Base-by-base conservation (phyloP, 2,113 vertebrate genomes). In the Castor canadensis region DNA sequence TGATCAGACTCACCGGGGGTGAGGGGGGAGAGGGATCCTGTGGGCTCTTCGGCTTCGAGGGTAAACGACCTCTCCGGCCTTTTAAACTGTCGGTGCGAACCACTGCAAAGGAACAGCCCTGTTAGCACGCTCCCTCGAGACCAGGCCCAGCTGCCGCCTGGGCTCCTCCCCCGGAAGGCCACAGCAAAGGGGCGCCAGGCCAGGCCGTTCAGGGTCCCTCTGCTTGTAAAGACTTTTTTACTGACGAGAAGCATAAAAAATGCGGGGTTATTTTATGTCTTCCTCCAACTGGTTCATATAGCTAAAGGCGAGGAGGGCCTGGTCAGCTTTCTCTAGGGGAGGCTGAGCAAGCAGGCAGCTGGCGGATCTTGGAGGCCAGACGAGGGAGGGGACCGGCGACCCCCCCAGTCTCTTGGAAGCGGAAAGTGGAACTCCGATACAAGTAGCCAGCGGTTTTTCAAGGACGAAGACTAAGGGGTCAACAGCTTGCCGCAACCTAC, bases 21-120 rank as follows among this genome's bases (percentile, higher is more conserved):
- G 99, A 99, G 80, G 99, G 99, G 94, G 99, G 99, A 90, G 99
- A 99, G 95, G 99, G 99, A 96, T 99, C 99, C 98, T 99, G 99
- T 95, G 99, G 99, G 98, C 99, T 99, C 99, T 99, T 99, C 97
- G 99, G 99, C 98, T 99, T 99, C 97, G 99, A 99, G 87, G 99
- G 99, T 95, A 99, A 98, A 79, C 99, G 99, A 98, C 99, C 99
- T 98, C 99, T 99, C 95, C 99, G 98, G 98, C 99, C 99, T 98
- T 99, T 99, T 87, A 99, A 98, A 98, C 99, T 99, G 98, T 99
- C 99, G 49, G 99, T 99, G 96, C 99, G 99, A 97, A 99, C 99
- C 98, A 99, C 99, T 99, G 98, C 89, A 96, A 98, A 94, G 92
- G 82, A 97, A 86, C 15, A 88, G 79, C 32, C 10, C 0, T 17